A percentile compares a stretch with the other conserved stretches of the same genome.
Evolutionary conservation across 1,140 invertebrate genomes (phyloP).

Genomic region (Plodia interpunctella): DNA sequence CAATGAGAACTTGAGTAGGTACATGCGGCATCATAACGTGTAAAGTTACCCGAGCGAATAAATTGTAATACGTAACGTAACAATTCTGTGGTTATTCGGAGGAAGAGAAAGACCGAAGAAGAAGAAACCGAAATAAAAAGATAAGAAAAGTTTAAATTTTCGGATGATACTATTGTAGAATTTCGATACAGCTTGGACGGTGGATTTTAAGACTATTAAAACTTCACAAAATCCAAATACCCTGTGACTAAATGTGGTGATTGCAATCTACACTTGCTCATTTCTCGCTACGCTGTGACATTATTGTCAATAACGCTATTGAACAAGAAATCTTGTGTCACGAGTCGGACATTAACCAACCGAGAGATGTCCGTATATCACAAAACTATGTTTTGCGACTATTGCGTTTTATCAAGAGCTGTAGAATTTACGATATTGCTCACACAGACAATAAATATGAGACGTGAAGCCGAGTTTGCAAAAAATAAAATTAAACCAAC

Average conservation of each 20-base stretch:
- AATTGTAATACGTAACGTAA: neutral
- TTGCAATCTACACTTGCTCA: neutral
- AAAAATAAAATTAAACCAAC: no score
- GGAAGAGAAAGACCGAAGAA: neutral
- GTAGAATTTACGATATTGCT: neutral
- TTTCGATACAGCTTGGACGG: no score
- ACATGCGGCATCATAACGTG: neutral
- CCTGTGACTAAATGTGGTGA: neutral
- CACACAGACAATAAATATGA: neutral
- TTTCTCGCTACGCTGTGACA: constrained; percentile 1
- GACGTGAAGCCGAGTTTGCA: no score
- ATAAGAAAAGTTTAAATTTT: no score
- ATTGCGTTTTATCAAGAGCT: neutral
- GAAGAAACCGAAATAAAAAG: neutral
- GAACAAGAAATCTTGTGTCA: constrained; percentile 22
- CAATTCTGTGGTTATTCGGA: neutral
- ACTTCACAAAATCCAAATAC: neutral
- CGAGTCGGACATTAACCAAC: constrained; percentile 22
- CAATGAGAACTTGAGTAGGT: no score
- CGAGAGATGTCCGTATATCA: constrained; percentile 1
- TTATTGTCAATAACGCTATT: constrained; percentile 14
- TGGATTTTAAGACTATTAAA: no score
- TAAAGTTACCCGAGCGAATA: neutral
- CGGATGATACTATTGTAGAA: no score
- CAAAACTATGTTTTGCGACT: neutral